Conservation (phyloP, 2,113 vertebrate species). For the Lates calcarifer region DNA sequence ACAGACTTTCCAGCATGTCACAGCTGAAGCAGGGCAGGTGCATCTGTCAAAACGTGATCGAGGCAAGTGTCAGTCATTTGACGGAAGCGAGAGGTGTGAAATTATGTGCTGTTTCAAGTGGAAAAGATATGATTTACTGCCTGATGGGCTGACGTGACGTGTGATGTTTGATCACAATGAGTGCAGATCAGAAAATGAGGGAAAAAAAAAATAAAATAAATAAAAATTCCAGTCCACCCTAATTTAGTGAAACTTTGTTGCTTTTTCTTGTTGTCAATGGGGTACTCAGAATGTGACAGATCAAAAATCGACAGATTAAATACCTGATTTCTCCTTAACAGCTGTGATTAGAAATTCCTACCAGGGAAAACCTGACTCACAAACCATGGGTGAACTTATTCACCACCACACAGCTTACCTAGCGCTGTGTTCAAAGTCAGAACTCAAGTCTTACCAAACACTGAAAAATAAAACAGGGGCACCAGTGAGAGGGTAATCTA, state of each 20-base stretch:
- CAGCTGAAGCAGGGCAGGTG: constrained; percentile 38
- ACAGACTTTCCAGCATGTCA: constrained; percentile 20
- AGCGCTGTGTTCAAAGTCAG: background rate
- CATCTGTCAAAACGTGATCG: constrained; percentile 33
- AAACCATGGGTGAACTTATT: background rate
- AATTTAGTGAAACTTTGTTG: constrained; percentile 1
- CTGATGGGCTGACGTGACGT: constrained; percentile 33
- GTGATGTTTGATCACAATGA: constrained; percentile 20
- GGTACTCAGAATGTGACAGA: background rate
- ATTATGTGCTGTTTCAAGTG: constrained; percentile 61
- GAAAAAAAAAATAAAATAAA: background rate
- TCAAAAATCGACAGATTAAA: background rate
- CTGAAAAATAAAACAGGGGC: background rate
- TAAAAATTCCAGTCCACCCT: background rate
- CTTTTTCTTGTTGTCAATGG: background rate
- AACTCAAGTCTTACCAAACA: background rate
- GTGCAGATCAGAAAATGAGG: constrained; percentile 11
- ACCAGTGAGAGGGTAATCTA: background rate
- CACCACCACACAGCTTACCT: background rate
- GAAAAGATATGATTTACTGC: constrained; percentile 49
- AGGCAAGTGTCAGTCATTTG: background rate
- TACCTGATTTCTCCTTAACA: background rate
- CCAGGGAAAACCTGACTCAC: background rate
- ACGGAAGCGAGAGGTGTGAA: constrained; percentile 39
- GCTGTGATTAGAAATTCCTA: background rate